Evolutionary conservation across 2,797 vertebrate genomes (phyloP).

Genomic region (Lemur catta): DNA sequence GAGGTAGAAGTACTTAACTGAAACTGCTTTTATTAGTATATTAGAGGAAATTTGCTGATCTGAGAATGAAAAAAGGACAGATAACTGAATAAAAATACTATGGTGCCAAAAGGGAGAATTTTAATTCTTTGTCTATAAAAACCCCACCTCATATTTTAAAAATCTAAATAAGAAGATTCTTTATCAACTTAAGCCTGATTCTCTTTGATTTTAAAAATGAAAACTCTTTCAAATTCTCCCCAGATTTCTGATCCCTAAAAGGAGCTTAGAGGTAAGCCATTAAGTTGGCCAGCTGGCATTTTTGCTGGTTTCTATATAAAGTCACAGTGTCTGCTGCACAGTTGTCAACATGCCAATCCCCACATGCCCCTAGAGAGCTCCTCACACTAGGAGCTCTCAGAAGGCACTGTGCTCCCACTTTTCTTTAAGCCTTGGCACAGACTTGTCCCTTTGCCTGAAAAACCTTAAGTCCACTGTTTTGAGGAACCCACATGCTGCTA

Average conservation of each 20-base stretch:
- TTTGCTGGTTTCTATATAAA: neutral
- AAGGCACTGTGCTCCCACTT: neutral
- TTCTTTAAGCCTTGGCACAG: neutral
- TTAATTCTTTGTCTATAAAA: neutral
- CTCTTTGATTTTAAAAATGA: neutral
- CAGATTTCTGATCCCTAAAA: neutral
- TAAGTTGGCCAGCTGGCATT: neutral
- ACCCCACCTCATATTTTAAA: conserved; percentile 11
- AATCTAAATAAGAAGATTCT: conserved; percentile 28
- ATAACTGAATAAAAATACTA: conserved; percentile 21
- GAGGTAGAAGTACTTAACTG: conserved; percentile 37
- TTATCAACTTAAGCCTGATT: neutral
- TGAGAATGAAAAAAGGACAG: neutral
- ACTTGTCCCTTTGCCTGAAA: neutral
- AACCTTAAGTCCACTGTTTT: neutral
- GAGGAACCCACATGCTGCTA: neutral
- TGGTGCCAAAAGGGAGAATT: neutral
- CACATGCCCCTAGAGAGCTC: rapidly evolving
- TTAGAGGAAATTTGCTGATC: neutral
- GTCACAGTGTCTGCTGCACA: too few relatives aligned
- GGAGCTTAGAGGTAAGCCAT: neutral
- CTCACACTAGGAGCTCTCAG: neutral
- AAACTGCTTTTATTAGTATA: conserved; percentile 48
- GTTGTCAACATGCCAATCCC: neutral
- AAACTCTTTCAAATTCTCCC: neutral